phyloP scores from a whole-genome alignment of 2,797 vertebrate species.

The Megalops cyprinoides region DNA sequence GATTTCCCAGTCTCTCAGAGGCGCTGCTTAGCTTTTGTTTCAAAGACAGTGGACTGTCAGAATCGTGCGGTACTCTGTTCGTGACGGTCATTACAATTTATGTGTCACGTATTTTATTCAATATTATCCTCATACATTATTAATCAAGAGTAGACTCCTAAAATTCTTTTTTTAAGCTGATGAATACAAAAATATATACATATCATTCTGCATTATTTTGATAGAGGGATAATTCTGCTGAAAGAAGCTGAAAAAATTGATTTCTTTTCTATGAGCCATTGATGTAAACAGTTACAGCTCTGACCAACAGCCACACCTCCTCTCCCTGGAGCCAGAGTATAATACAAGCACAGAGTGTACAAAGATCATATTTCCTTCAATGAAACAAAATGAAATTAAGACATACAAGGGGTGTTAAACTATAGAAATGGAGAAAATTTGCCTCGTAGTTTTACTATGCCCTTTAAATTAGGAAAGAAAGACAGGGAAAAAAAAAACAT shows the following conservation, averaged over 20 bases:
- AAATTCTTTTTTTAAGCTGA: conserved; percentile 53
- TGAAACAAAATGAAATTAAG: conserved; percentile 62
- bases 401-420: conserved; percentile 66
- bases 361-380: conserved; percentile 37
- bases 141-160: conserved; percentile 52
- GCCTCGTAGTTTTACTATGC: conserved; percentile 1
- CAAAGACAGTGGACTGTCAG: conserved; percentile 42
- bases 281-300: conserved; percentile 4
- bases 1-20: background rate
- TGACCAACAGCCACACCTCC: conserved; percentile 46
- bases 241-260: conserved; percentile 50
- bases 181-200: conserved; percentile 61
- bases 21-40: background rate
- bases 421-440: conserved; percentile 29
- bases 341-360: conserved; percentile 50
- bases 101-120: conserved; percentile 47
- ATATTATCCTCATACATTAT: conserved; percentile 41
- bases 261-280: conserved; percentile 27
- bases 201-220: conserved; percentile 50
- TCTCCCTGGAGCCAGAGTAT: conserved; percentile 52
- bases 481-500: conserved; percentile 42
- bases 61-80: conserved; percentile 49
- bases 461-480: conserved; percentile 49
- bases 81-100: conserved; percentile 44
- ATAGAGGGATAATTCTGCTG: conserved; percentile 44